A percentile compares a stretch with the other conserved stretches of the same genome.
These are phyloP conservation scores for Ceratotherium simum DNA, from an alignment of 2,113 vertebrate species.

Conservation along the genomic window DNA sequence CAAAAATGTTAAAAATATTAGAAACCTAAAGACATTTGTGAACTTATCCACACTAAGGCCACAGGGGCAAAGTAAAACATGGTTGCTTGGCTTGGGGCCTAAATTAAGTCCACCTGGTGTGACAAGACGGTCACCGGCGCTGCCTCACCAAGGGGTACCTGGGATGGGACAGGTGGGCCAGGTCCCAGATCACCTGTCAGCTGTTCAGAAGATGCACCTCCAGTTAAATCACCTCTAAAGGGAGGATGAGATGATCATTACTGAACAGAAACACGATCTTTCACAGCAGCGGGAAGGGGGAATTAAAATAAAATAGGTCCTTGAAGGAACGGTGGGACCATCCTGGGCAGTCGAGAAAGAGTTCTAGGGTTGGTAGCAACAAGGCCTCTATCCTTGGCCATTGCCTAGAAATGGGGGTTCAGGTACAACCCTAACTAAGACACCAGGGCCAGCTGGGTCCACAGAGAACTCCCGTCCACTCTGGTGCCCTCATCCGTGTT, in stretches of 20 bases:
- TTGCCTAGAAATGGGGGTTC: neutral
- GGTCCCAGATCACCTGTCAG: neutral
- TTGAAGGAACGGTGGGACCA: neutral
- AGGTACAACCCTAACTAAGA: neutral
- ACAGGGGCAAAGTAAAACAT: neutral
- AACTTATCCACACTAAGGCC: neutral
- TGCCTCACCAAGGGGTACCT: neutral
- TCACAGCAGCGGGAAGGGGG: neutral
- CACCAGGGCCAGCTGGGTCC: neutral
- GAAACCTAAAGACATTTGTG: neutral
- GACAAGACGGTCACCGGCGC: fast-evolving
- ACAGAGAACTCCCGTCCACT: fast-evolving
- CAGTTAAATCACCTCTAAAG: neutral
- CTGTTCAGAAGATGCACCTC: neutral
- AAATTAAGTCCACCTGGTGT: neutral
- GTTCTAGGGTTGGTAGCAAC: fast-evolving
- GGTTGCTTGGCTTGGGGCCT: neutral
- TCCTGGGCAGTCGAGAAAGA: neutral
- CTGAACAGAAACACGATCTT: neutral
- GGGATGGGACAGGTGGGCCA: neutral
- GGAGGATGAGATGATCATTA: neutral
- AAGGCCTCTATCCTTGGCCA: neutral
- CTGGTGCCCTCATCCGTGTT: fast-evolving
- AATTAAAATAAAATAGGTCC: neutral
- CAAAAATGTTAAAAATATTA: neutral